phyloP scores from a whole-genome alignment of 1,140 invertebrate genomes.

The Forficula auricularia region DNA sequence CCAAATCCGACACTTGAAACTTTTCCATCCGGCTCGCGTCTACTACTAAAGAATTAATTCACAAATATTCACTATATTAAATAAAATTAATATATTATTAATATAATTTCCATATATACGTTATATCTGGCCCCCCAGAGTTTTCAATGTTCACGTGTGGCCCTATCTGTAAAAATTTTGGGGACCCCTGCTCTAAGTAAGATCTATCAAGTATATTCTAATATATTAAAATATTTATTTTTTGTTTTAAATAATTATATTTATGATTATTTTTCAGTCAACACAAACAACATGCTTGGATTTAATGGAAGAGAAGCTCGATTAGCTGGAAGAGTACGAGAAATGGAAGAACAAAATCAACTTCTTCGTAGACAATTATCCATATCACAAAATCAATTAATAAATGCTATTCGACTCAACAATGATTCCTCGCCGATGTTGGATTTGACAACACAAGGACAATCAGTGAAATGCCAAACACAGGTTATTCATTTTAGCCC shows the following conservation, averaged over 20 bases:
- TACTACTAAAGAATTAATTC: too few relatives aligned
- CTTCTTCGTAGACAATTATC: conserved; percentile 31
- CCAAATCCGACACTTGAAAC: too few relatives aligned
- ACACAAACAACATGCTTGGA: conserved; percentile 25
- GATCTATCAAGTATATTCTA: background rate
- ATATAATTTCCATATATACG: too few relatives aligned
- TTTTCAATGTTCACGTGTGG: too few relatives aligned
- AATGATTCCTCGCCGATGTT: conserved; percentile 6
- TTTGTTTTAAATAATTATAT: background rate
- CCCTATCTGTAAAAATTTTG: background rate
- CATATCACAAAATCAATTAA: conserved; percentile 30
- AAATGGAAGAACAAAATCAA: conserved; percentile 35
- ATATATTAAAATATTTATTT: background rate
- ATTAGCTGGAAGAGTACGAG: conserved; percentile 29
- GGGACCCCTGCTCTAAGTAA: background rate
- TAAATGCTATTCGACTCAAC: conserved; percentile 23
- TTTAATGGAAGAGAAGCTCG: conserved; percentile 28
- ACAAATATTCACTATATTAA: too few relatives aligned
- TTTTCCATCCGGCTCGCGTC: too few relatives aligned
- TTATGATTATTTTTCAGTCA: conserved; percentile 8
- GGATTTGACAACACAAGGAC: conserved; percentile 5
- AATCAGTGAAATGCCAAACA: conserved; percentile 5
- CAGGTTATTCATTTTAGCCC: background rate
- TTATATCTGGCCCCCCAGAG: too few relatives aligned
- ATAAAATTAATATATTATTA: too few relatives aligned